A percentile compares a stretch with the other conserved stretches of the same genome.
Evolutionary conservation across 2,888 invertebrate genomes (phyloP).

Genomic region (Sepioteuthis lessoniana): DNA sequence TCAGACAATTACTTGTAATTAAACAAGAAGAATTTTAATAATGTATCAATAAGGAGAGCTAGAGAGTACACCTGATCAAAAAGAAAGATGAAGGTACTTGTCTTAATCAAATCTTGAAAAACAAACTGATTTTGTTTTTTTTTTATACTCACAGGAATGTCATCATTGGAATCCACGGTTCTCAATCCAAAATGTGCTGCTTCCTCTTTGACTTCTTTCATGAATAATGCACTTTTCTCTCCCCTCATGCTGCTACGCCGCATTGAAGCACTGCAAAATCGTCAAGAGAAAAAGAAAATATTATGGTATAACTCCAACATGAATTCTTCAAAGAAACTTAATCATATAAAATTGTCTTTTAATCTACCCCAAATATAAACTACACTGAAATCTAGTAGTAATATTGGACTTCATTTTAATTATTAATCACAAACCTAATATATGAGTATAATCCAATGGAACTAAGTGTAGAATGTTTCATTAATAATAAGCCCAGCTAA

Average conservation of each 20-base stretch:
- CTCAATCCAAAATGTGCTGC: conserved; percentile 77
- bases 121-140: background rate
- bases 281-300: background rate
- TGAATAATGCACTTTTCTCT: conserved; percentile 93
- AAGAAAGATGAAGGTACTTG: background rate
- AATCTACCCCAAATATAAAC: background rate
- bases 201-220: conserved; percentile 95
- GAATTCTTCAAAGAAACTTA: too few species aligned
- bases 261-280: conserved; percentile 86
- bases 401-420: too few species aligned
- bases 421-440: background rate
- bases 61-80: too few species aligned
- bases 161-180: background rate
- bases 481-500: too few species aligned
- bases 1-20: too few species aligned
- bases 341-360: too few species aligned
- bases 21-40: too few species aligned
- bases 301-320: too few species aligned
- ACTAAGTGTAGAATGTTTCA: too few species aligned
- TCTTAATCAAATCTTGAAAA: background rate
- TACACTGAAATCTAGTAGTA: too few species aligned
- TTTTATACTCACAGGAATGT: conserved; percentile 24
- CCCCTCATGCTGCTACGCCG: conserved; percentile 93
- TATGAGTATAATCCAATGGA: background rate
- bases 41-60: too few species aligned